Conservation (phyloP, 2,888 invertebrate species). For the Dione vanillae region DNA sequence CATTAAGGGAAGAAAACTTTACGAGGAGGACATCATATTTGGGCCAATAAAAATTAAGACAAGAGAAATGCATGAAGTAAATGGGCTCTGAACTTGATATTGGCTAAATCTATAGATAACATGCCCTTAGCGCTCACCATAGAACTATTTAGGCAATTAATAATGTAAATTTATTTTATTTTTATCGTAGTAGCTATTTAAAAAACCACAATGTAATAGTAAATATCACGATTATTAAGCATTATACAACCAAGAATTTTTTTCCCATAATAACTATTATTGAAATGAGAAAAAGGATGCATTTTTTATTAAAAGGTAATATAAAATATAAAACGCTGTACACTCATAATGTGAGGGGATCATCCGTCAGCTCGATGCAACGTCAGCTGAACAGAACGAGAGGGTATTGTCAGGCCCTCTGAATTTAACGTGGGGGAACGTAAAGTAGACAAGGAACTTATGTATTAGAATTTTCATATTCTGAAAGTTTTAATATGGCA, state of each 20-base stretch:
- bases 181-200: no score
- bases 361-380: constrained; percentile 49
- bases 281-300: constrained; percentile 10
- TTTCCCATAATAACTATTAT: neutral
- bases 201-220: neutral
- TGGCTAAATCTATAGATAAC: no score
- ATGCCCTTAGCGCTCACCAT: no score
- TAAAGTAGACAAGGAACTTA: constrained; percentile 42
- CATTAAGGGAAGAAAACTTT: no score
- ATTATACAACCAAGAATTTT: neutral
- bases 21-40: no score
- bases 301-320: constrained; percentile 15
- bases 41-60: no score
- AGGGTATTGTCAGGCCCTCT: constrained; percentile 54
- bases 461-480: constrained; percentile 19
- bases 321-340: constrained; percentile 37
- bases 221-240: neutral
- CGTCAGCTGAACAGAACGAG: constrained; percentile 56
- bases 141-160: no score
- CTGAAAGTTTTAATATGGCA: constrained; percentile 42
- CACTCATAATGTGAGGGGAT: constrained; percentile 45
- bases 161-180: neutral
- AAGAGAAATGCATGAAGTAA: no score
- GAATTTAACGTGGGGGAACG: constrained; percentile 43
- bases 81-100: no score